Evolutionary conservation across 2,113 vertebrate genomes (phyloP).

Genomic region (Trinectes maculatus): DNA sequence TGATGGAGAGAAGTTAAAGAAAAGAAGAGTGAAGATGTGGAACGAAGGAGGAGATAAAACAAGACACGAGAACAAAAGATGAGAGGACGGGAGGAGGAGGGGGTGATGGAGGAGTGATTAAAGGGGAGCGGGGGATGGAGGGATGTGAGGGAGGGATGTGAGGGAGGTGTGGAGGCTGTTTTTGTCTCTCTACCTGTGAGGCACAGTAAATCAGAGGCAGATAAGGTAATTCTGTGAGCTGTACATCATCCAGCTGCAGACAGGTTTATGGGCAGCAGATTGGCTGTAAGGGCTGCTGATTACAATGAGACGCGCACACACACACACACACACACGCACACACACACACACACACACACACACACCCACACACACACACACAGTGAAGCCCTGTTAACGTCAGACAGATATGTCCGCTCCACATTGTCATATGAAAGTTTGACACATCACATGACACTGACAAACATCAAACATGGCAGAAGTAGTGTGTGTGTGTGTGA

Average conservation of each 20-base stretch:
- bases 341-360: no score
- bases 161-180: slow-evolving; percentile 66
- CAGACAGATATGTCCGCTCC: not conserved
- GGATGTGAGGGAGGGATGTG: slow-evolving; percentile 58
- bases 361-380: no score
- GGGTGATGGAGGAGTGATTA: slow-evolving; percentile 45
- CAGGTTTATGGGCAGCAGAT: slow-evolving; percentile 75
- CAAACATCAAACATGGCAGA: no score
- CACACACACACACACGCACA: no score
- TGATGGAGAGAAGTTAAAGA: not conserved
- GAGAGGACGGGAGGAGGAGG: slow-evolving; percentile 2
- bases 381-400: slow-evolving; percentile 14
- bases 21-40: not conserved
- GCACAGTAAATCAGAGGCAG: slow-evolving; percentile 73
- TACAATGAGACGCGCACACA: slow-evolving; percentile 68
- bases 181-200: slow-evolving; percentile 75
- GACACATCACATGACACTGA: not conserved
- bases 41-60: no score
- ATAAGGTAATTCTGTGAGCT: slow-evolving; percentile 69
- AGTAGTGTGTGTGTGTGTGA: no score
- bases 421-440: not conserved
- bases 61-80: slow-evolving; percentile 30
- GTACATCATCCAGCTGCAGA: slow-evolving; percentile 70
- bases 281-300: slow-evolving; percentile 77
- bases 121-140: slow-evolving; percentile 29